Evolutionary conservation across 1,140 invertebrate genomes (phyloP).

Genomic region (Zaprionus lachaisei): DNA sequence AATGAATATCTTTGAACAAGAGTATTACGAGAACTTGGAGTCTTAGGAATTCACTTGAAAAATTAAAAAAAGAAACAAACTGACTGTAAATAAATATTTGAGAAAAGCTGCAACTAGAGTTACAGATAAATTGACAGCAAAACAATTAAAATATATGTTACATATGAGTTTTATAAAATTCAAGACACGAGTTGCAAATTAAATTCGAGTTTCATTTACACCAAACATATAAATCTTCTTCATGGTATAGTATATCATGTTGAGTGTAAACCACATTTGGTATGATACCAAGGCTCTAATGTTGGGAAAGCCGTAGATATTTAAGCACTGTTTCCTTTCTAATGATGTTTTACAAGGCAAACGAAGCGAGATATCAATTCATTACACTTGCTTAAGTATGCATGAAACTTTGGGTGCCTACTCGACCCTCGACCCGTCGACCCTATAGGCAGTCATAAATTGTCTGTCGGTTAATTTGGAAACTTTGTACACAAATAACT

Average conservation of each 20-base stretch:
- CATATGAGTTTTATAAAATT: neutral
- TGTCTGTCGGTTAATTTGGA: constrained; percentile 38
- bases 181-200: neutral
- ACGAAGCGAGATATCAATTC: constrained; percentile 25
- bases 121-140: neutral
- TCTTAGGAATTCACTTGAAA: too few species aligned
- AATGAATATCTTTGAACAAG: too few species aligned
- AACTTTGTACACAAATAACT: constrained; percentile 50
- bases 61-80: too few species aligned
- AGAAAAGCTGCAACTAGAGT: neutral
- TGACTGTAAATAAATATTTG: neutral
- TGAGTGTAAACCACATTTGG: neutral
- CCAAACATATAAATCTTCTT: neutral
- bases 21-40: neutral
- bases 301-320: neutral
- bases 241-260: neutral
- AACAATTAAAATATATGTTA: neutral
- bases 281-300: neutral
- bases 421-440: neutral
- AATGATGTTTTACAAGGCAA: constrained; percentile 12
- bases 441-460: constrained; percentile 12
- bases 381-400: constrained; percentile 28
- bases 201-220: neutral
- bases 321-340: neutral
- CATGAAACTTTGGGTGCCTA: neutral